These are phyloP conservation scores for Patella depressa DNA, from an alignment of 2,888 invertebrate species.

Conservation along the genomic window DNA sequence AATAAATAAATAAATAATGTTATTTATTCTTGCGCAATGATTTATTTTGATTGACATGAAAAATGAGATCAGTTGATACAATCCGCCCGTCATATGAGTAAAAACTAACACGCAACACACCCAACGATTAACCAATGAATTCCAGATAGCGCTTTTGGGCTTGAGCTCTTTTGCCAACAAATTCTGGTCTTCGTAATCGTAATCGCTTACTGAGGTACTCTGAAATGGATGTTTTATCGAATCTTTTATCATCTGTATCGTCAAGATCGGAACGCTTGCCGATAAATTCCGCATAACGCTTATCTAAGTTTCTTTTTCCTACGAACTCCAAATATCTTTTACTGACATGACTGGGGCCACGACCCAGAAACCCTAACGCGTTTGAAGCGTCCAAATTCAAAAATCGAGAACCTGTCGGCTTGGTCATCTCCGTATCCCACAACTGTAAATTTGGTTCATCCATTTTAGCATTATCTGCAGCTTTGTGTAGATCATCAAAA, in stretches of 20 bases:
- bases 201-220: conserved; percentile 4
- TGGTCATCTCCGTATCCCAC: background rate
- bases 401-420: background rate
- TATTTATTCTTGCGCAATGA: too few species aligned
- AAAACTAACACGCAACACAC: too few species aligned
- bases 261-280: background rate
- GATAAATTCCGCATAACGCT: conserved; percentile 12
- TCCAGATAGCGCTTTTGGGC: background rate
- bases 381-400: background rate
- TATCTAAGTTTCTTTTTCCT: conserved; percentile 6
- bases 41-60: too few species aligned
- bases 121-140: background rate
- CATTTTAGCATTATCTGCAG: background rate
- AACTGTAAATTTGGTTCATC: background rate
- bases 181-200: background rate
- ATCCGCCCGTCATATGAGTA: too few species aligned
- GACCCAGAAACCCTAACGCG: conserved; percentile 11
- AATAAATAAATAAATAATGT: too few species aligned
- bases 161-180: conserved; percentile 5
- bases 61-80: too few species aligned
- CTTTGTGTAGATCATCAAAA: conserved; percentile 2
- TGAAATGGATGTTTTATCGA: background rate
- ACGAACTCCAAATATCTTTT: conserved; percentile 13
- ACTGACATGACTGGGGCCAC: conserved; percentile 3
- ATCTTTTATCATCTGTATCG: background rate